Evolutionary conservation across 1,140 invertebrate genomes (phyloP).

Genomic region (Yoshiicerus persimilis): DNA sequence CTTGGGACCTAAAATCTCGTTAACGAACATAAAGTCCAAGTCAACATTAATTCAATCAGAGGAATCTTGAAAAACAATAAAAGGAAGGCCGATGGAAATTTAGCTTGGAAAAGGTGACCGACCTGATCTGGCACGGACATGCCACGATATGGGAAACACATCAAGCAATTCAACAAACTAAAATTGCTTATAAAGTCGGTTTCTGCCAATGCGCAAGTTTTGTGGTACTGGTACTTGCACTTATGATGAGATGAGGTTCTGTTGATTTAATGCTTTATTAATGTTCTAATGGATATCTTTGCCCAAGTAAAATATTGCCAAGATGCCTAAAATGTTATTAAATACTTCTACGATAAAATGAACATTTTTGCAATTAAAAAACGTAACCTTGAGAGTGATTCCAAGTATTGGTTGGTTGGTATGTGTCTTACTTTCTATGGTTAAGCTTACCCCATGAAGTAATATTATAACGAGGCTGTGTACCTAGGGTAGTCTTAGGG

Average conservation of each 20-base stretch:
- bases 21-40: conserved; percentile 1
- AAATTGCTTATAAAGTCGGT: not conserved
- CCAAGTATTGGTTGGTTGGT: not conserved
- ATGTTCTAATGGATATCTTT: not conserved
- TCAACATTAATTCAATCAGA: conserved; percentile 10
- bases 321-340: not conserved
- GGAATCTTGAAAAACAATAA: conserved; percentile 1
- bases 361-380: not conserved
- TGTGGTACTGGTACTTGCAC: not conserved
- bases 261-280: not conserved
- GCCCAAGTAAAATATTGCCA: not conserved
- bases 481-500: no score
- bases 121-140: not conserved
- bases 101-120: not conserved
- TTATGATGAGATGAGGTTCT: not conserved
- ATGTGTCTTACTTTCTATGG: not conserved
- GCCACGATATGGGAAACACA: not conserved
- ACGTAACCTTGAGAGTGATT: not conserved
- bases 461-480: no score
- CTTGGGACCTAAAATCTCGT: not conserved
- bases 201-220: not conserved
- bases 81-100: not conserved
- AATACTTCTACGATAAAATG: not conserved
- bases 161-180: not conserved
- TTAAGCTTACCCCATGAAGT: no score